Conservation (phyloP, 2,888 invertebrate species). For the Drosophila kuntzei region DNA sequence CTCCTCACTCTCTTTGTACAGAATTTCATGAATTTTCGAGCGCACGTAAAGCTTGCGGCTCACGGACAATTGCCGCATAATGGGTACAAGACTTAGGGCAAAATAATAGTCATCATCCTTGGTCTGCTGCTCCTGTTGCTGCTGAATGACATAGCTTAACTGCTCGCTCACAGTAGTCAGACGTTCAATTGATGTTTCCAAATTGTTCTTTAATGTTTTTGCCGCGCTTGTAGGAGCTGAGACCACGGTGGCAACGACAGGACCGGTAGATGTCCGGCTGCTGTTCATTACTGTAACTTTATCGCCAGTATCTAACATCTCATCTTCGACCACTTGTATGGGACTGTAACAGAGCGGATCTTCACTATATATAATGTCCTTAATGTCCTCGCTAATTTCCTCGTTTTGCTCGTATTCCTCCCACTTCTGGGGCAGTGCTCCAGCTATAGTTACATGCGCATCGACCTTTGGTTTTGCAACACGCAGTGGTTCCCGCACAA, state of each 20-base stretch:
- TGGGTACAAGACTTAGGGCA: conserved; percentile 64
- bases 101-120: conserved; percentile 74
- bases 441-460: conserved; percentile 37
- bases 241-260: conserved; percentile 67
- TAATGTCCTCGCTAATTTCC: conserved; percentile 67
- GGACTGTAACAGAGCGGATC: conserved; percentile 71
- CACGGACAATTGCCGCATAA: conserved; percentile 66
- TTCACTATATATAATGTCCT: conserved; percentile 71
- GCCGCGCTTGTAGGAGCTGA: conserved; percentile 51
- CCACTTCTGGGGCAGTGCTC: conserved; percentile 72
- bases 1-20: conserved; percentile 68
- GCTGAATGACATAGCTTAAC: conserved; percentile 66
- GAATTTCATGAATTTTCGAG: conserved; percentile 66
- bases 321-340: conserved; percentile 71
- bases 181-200: conserved; percentile 68
- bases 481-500: conserved; percentile 58
- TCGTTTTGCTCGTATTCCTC: conserved; percentile 73
- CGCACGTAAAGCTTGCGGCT: conserved; percentile 69
- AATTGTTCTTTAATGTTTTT: conserved; percentile 66
- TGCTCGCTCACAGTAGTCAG: conserved; percentile 68
- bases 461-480: conserved; percentile 67
- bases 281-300: conserved; percentile 58
- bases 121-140: conserved; percentile 63
- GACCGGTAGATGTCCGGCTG: conserved; percentile 26
- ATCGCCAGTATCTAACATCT: conserved; percentile 55